Conservation (phyloP, 2,888 invertebrate genomes). For the Melanostoma mellinum region DNA sequence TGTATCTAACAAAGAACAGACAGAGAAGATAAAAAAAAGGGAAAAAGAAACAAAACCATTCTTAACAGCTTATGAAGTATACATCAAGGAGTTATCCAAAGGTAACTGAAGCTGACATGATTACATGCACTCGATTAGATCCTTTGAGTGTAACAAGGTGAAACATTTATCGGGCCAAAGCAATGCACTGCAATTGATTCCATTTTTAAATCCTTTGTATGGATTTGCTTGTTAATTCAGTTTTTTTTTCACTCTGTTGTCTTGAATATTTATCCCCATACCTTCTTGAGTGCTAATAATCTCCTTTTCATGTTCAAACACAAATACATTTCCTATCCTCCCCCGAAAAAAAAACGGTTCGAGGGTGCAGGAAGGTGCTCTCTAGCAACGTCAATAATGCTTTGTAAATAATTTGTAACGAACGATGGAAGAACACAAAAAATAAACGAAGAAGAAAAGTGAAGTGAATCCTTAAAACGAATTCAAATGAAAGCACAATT, state of each 20-base stretch:
- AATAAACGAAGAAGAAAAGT: constrained; percentile 1
- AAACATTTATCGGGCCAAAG: constrained; percentile 37
- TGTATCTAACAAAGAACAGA: not conserved
- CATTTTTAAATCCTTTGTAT: not conserved
- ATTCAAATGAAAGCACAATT: constrained; percentile 68
- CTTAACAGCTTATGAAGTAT: constrained; percentile 34
- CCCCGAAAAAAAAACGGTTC: not conserved
- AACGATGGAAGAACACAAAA: constrained; percentile 21
- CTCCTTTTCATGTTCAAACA: constrained; percentile 21
- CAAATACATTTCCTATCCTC: constrained; percentile 25
- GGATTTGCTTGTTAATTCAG: too few relatives aligned
- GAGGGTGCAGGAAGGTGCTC: constrained; percentile 12
- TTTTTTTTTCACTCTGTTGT: not conserved
- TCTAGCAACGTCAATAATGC: constrained; percentile 37
- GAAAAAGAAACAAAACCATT: not conserved
- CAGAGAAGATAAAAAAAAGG: not conserved
- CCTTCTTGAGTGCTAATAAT: constrained; percentile 57
- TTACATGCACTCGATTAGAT: constrained; percentile 66
- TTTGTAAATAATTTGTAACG: constrained; percentile 54
- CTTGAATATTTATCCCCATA: not conserved
- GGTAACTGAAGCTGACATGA: constrained; percentile 47
- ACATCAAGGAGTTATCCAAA: constrained; percentile 16
- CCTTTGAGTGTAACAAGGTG: constrained; percentile 54
- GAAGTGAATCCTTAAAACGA: constrained; percentile 51
- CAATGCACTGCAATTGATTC: constrained; percentile 59